Percentiles rank a stretch among this genome's conserved stretches.
Conservation (phyloP, 1,140 invertebrate species). For the Samia ricini region DNA sequence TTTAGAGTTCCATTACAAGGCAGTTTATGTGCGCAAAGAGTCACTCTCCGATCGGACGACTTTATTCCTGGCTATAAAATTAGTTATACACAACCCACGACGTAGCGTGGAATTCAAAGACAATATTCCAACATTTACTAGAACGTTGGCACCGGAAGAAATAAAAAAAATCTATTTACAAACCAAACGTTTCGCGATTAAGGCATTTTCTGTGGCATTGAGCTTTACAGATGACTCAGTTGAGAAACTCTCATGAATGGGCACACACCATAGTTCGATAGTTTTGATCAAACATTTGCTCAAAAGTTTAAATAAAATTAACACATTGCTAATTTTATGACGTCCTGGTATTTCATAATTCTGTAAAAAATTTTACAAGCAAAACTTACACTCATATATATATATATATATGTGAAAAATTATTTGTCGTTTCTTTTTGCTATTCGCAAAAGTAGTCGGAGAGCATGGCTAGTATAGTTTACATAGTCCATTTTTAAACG, state of each 20-base stretch:
- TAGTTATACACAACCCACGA: neutral
- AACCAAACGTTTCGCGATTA: neutral
- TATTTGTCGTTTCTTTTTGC: too few relatives aligned
- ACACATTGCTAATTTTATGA: too few relatives aligned
- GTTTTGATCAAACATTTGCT: neutral
- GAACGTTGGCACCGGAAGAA: neutral
- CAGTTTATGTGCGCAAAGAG: neutral
- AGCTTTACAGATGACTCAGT: neutral
- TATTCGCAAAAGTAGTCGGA: too few relatives aligned
- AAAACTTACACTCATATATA: too few relatives aligned
- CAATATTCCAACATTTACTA: neutral
- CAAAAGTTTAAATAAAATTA: neutral
- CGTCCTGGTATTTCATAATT: too few relatives aligned
- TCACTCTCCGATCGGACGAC: constrained; percentile 2
- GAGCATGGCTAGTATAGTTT: too few relatives aligned
- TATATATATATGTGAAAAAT: too few relatives aligned
- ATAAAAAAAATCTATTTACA: neutral
- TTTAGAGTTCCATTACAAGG: neutral
- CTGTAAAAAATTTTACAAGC: too few relatives aligned
- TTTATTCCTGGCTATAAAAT: constrained; percentile 5
- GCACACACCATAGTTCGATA: neutral
- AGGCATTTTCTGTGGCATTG: neutral
- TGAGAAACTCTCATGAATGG: neutral
- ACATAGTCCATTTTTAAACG: too few relatives aligned
- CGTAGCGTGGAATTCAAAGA: neutral